Evolutionary conservation across 2,797 vertebrate species (phyloP).

Genomic region (Malacoctenus gilli): DNA sequence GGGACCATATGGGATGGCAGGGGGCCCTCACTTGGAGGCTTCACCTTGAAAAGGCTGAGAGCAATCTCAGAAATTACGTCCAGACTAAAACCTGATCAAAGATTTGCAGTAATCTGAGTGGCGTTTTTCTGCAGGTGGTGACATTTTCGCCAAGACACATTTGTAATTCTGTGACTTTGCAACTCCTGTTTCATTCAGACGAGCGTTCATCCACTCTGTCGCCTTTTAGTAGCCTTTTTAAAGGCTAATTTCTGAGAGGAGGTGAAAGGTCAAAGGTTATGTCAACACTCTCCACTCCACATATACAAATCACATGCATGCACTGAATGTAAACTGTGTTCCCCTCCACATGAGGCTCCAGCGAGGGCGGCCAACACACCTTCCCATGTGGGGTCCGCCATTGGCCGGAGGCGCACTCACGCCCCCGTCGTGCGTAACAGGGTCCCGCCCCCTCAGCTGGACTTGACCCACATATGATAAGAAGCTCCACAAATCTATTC

Average conservation of each 20-base stretch:
- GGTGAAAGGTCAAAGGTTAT: no score
- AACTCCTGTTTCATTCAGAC: no score
- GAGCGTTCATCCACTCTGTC: no score
- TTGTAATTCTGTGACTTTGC: no score
- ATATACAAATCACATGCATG: slow-evolving; percentile 2
- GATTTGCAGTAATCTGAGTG: no score
- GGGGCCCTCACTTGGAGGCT: slow-evolving; percentile 42
- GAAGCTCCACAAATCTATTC: slow-evolving; percentile 30
- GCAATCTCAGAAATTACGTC: slow-evolving; percentile 25
- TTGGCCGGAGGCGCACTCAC: slow-evolving; percentile 60
- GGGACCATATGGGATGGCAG: slow-evolving; percentile 23
- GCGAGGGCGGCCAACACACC: slow-evolving; percentile 44
- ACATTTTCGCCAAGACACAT: no score
- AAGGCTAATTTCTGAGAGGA: no score
- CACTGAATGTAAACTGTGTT: slow-evolving; percentile 1
- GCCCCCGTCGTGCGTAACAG: slow-evolving; percentile 27
- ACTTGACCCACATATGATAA: slow-evolving; percentile 57
- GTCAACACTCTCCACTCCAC: no score
- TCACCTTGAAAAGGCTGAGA: slow-evolving; percentile 26
- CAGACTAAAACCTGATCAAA: no score
- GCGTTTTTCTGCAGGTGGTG: no score
- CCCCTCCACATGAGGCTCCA: slow-evolving; percentile 2
- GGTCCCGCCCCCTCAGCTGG: slow-evolving; percentile 19
- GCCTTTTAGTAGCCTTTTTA: no score
- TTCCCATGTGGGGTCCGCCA: slow-evolving; percentile 47